These are phyloP conservation scores for Haliclona indistincta DNA, from an alignment of 37 sponge, comb jelly and placozoan species.

Conservation along the genomic window DNA sequence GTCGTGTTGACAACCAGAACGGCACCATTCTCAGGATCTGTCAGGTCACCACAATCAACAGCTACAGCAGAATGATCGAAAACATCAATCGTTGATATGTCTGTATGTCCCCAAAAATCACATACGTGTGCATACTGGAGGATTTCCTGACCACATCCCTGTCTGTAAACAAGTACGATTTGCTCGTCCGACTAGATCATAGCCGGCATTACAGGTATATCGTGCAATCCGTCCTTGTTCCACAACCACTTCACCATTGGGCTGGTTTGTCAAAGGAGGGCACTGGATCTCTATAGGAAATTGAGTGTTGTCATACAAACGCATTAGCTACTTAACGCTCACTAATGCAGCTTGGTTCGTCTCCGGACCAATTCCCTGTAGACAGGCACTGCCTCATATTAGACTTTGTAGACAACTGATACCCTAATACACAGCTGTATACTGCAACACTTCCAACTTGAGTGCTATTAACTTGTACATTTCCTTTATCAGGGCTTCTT, in stretches of 20 bases:
- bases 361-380: constrained; percentile 31
- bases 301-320: too few relatives aligned
- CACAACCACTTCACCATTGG: constrained; percentile 35
- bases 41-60: constrained; percentile 16
- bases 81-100: too few relatives aligned
- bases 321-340: too few relatives aligned
- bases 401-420: constrained; percentile 21
- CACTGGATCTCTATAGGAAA: constrained; percentile 18
- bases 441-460: neutral
- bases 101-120: too few relatives aligned
- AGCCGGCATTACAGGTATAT: constrained; percentile 12
- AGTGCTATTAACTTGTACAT: neutral
- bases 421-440: constrained; percentile 47
- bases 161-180: neutral
- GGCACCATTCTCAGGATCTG: constrained; percentile 4
- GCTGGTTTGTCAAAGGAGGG: constrained; percentile 11
- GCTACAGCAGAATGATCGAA: too few relatives aligned
- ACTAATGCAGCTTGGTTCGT: constrained; percentile 37
- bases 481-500: constrained; percentile 24
- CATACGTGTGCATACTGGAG: constrained; percentile 15
- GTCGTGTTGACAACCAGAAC: neutral
- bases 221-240: neutral
- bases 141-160: constrained; percentile 11
- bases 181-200: neutral
- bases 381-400: constrained; percentile 22